Percentiles rank a stretch among this genome's conserved stretches.
Evolutionary conservation across 1,140 invertebrate species (phyloP).

Genomic region (Halesus radiatus): DNA sequence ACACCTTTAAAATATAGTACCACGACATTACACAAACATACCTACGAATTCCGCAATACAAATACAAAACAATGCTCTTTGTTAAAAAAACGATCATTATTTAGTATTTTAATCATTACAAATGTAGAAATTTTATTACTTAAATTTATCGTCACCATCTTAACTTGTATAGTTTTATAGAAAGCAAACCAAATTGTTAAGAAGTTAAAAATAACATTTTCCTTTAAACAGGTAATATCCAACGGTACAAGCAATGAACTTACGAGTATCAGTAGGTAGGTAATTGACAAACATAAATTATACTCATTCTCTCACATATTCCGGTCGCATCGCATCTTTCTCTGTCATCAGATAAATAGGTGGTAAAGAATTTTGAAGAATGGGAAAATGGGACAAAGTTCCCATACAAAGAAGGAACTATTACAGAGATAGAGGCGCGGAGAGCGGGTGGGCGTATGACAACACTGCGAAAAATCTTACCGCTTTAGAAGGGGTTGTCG

Average conservation of each 20-base stretch:
- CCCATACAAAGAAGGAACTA: not conserved
- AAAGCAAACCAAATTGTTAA: too few species aligned
- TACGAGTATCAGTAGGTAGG: not conserved
- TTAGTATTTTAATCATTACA: too few species aligned
- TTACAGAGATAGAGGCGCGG: not conserved
- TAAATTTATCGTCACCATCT: too few species aligned
- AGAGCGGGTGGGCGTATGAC: not conserved
- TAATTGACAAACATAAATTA: constrained; percentile 7
- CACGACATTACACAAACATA: too few species aligned
- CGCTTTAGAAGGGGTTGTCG: not conserved
- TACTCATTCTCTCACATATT: not conserved
- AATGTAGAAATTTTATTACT: too few species aligned
- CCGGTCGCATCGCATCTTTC: not conserved
- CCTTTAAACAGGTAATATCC: not conserved
- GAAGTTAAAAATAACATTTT: too few species aligned
- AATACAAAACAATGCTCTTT: too few species aligned
- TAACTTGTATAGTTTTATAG: too few species aligned
- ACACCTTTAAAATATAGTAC: too few species aligned
- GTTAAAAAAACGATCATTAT: too few species aligned
- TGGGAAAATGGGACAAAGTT: not conserved
- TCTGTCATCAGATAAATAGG: not conserved
- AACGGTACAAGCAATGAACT: not conserved
- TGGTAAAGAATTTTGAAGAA: too few species aligned
- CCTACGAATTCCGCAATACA: too few species aligned
- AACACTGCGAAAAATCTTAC: not conserved